Percentiles rank a stretch among this genome's conserved stretches.
These are phyloP conservation scores for Lepidurus couesii DNA, from an alignment of 1,140 invertebrate genomes.

Conservation along the genomic window DNA sequence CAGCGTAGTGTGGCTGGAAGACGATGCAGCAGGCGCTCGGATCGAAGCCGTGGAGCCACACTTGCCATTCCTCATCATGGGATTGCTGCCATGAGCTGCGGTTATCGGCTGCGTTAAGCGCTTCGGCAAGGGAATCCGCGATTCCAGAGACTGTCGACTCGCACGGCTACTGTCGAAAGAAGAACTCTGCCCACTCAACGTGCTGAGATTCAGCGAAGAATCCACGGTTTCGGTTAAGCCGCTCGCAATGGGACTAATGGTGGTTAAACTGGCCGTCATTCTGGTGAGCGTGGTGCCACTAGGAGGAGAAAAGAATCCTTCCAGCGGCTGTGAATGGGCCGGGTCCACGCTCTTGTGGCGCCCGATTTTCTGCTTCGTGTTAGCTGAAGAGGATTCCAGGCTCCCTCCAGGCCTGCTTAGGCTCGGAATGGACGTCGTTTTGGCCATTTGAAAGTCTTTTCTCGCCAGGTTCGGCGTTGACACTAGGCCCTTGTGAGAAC, in stretches of 20 bases:
- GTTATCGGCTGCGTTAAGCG: neutral
- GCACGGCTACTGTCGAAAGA: neutral
- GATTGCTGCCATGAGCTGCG: neutral
- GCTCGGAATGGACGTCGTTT: neutral
- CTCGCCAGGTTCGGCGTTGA: neutral
- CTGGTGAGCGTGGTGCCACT: neutral
- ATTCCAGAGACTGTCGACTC: neutral
- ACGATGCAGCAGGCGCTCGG: neutral
- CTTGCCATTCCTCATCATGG: no score
- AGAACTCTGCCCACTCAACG: neutral
- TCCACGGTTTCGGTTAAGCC: neutral
- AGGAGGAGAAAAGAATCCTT: neutral
- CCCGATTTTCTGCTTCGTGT: neutral
- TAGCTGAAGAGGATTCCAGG: neutral
- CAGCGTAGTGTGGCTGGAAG: neutral
- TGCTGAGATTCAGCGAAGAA: neutral
- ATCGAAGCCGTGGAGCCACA: no score
- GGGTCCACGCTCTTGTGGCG: neutral
- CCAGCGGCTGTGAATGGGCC: neutral
- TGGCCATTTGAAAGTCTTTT: neutral
- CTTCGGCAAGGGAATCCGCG: conserved; percentile 11
- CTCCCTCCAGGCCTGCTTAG: no score
- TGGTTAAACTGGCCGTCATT: neutral
- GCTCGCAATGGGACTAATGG: neutral
- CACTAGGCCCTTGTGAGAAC: neutral